phyloP scores from a whole-genome alignment of 2,113 vertebrate species.

The Speoplatyrhinus poulsoni region DNA sequence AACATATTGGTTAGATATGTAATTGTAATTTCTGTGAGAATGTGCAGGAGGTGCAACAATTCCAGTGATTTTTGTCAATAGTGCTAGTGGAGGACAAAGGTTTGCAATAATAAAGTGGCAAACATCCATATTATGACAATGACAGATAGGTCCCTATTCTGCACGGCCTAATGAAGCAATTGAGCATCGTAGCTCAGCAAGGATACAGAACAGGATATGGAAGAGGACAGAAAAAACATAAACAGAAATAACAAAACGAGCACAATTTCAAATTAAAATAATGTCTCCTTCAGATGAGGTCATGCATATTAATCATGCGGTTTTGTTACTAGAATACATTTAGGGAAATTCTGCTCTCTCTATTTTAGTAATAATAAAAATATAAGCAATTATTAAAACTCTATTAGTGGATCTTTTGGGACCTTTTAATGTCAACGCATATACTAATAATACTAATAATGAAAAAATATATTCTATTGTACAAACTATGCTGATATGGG shows the following conservation, averaged over 20 bases:
- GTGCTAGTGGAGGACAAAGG: constrained; percentile 65
- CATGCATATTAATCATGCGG: constrained; percentile 31
- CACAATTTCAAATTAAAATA: constrained; percentile 33
- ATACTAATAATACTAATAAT: neutral
- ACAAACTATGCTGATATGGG: neutral
- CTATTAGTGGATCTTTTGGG: constrained; percentile 7
- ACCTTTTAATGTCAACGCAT: neutral
- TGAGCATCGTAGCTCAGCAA: constrained; percentile 64
- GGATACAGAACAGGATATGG: constrained; percentile 53
- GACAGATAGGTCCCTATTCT: constrained; percentile 71
- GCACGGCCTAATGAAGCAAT: constrained; percentile 71
- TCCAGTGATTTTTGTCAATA: constrained; percentile 70
- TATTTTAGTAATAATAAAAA: too few relatives aligned
- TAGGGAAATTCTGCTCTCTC: constrained; percentile 9
- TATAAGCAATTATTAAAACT: neutral
- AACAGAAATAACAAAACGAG: constrained; percentile 49
- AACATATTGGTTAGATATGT: neutral
- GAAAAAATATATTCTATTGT: neutral
- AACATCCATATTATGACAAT: constrained; percentile 78
- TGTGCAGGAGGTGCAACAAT: constrained; percentile 55
- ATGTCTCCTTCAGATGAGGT: constrained; percentile 6
- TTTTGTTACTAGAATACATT: constrained; percentile 9
- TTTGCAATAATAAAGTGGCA: constrained; percentile 77
- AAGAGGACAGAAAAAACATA: constrained; percentile 40
- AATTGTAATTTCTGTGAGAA: constrained; percentile 1